Percentiles rank a stretch among this genome's conserved stretches.
phyloP scores from a whole-genome alignment of 2,888 invertebrate species.

The Pristionchus arcanus region DNA sequence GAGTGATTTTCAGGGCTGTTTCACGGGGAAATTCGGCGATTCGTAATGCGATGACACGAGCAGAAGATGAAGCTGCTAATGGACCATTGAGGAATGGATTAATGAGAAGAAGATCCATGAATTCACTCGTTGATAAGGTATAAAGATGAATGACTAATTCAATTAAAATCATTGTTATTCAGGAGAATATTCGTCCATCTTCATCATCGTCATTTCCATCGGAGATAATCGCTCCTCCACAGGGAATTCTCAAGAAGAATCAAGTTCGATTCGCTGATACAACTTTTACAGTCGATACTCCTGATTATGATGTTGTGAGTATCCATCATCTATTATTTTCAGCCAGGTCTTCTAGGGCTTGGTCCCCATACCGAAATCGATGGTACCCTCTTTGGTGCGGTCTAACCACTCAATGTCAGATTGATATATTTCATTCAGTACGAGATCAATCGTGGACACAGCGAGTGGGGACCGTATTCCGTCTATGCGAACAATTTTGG shows the following conservation, averaged over 20 bases:
- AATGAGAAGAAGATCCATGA: not conserved
- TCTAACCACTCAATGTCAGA: not conserved
- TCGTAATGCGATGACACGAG: not conserved
- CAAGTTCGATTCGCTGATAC: not conserved
- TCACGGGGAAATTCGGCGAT: not conserved
- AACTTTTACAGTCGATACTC: not conserved
- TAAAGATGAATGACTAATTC: not conserved
- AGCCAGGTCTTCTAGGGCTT: not conserved
- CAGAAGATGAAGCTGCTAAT: not conserved
- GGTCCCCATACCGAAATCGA: too few relatives aligned
- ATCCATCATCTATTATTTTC: too few relatives aligned
- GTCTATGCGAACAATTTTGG: not conserved
- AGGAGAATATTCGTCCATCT: not conserved
- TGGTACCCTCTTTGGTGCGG: not conserved
- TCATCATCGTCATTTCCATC: not conserved
- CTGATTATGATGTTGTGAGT: not conserved
- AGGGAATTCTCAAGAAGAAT: conserved; percentile 14
- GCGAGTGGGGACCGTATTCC: not conserved
- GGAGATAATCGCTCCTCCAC: not conserved
- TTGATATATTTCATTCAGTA: not conserved
- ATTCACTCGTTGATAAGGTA: not conserved
- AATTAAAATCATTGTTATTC: not conserved
- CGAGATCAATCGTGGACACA: not conserved
- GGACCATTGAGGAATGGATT: not conserved
- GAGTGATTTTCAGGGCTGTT: not conserved